Conservation (phyloP, 2,113 vertebrate species). For the Tachycineta bicolor region DNA sequence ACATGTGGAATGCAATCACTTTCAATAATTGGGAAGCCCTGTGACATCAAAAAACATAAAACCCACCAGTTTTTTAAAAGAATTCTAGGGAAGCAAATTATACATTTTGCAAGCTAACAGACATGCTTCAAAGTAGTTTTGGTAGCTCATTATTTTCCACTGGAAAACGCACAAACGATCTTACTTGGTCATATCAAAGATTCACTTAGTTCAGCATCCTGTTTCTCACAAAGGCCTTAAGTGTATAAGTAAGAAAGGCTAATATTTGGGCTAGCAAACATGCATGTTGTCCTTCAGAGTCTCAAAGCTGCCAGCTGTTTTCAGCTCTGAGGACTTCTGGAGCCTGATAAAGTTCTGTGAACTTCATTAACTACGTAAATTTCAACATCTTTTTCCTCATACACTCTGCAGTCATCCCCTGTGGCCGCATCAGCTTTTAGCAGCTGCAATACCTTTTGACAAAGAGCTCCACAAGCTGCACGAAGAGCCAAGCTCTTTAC, state of each 20-base stretch:
- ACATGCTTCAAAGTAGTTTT: background rate
- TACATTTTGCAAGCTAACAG: background rate
- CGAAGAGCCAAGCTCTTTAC: background rate
- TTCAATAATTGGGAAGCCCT: background rate
- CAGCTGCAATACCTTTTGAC: background rate
- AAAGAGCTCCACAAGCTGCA: background rate
- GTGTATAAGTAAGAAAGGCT: background rate
- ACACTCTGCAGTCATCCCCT: background rate
- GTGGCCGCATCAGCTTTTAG: background rate
- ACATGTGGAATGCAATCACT: background rate
- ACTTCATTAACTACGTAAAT: background rate
- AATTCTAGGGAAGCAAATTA: background rate
- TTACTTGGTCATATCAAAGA: background rate
- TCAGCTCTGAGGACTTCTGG: background rate
- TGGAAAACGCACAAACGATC: background rate
- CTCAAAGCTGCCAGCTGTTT: background rate
- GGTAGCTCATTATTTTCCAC: background rate
- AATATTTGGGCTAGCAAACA: background rate
- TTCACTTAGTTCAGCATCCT: background rate
- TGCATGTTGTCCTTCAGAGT: fast-evolving
- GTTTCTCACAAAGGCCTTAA: background rate
- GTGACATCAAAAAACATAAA: background rate
- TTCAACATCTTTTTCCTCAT: background rate
- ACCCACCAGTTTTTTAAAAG: background rate
- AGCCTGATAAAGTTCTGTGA: background rate